A percentile compares a stretch with the other conserved stretches of the same genome.
These are phyloP conservation scores for Lepidurus apus DNA, from an alignment of 1,140 invertebrate genomes.

Conservation along the genomic window DNA sequence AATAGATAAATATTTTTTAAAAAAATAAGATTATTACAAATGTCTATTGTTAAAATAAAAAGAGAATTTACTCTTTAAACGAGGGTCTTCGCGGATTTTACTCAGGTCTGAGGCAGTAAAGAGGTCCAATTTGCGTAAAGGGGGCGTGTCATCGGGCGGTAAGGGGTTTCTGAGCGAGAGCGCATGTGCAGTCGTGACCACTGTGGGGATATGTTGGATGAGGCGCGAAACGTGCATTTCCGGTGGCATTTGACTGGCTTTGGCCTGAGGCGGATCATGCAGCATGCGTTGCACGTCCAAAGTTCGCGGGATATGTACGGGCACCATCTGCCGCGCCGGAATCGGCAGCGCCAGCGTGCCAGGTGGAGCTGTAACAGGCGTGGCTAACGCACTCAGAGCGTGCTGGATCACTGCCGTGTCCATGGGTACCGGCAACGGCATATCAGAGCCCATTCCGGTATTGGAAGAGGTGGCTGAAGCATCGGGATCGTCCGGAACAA, in stretches of 20 bases:
- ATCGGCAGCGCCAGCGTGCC: not conserved
- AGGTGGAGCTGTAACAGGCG: not conserved
- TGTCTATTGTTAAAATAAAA: not conserved
- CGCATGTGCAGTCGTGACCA: not conserved
- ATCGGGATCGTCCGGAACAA: not conserved
- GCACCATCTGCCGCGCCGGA: not conserved
- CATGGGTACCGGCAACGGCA: not conserved
- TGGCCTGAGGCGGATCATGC: not conserved
- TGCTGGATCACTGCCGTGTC: not conserved
- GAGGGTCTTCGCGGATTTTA: not conserved
- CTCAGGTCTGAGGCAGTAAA: not conserved
- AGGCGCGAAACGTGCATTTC: conserved; percentile 31
- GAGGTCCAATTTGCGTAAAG: not conserved
- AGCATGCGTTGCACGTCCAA: conserved; percentile 4
- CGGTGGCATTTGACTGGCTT: conserved; percentile 22
- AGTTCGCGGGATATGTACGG: conserved; percentile 2
- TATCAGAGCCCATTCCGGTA: not conserved
- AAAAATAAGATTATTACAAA: not conserved
- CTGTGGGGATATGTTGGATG: conserved; percentile 27
- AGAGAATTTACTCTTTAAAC: not conserved
- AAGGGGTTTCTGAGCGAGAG: not conserved
- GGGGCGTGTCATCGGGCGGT: not conserved
- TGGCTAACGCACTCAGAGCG: not conserved
- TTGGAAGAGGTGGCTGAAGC: not conserved
- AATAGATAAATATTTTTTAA: too few relatives aligned